Percentiles rank a stretch among this genome's conserved stretches.
These are phyloP conservation scores for Eudasyphora cyanicolor DNA, from an alignment of 2,888 invertebrate genomes.

Conservation along the genomic window DNA sequence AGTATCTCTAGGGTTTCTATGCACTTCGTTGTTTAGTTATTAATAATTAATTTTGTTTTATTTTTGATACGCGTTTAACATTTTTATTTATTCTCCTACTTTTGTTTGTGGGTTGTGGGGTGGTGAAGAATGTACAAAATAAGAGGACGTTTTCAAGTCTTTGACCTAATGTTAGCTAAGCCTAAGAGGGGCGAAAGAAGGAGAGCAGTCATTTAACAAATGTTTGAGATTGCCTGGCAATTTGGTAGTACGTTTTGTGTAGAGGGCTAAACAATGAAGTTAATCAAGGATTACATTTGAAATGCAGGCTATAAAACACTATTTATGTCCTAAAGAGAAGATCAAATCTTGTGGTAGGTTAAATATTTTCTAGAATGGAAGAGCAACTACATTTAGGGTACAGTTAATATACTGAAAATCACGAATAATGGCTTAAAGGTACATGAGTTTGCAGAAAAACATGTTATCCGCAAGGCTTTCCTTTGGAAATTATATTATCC, in stretches of 20 bases:
- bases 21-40: slow-evolving; percentile 63
- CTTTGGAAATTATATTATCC: no score
- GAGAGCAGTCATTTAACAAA: background rate
- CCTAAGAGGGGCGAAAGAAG: background rate
- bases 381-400: no score
- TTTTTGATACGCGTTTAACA: slow-evolving; percentile 37
- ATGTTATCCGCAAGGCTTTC: no score
- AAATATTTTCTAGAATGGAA: no score
- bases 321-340: background rate
- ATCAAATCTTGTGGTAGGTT: background rate
- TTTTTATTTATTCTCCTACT: background rate
- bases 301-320: background rate
- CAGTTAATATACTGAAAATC: no score
- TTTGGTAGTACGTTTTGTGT: background rate
- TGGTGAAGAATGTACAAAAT: background rate
- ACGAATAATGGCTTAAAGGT: no score
- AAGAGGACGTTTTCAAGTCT: background rate
- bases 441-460: no score
- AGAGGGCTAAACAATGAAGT: background rate
- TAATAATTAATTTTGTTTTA: slow-evolving; percentile 61
- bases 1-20: slow-evolving; percentile 62
- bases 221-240: background rate
- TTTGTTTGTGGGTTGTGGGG: background rate
- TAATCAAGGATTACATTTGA: background rate
- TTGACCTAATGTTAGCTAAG: slow-evolving; percentile 7